Base-by-base conservation (phyloP, 2,888 invertebrate genomes). In the Galeopsomyia nigrocyanea region DNA sequence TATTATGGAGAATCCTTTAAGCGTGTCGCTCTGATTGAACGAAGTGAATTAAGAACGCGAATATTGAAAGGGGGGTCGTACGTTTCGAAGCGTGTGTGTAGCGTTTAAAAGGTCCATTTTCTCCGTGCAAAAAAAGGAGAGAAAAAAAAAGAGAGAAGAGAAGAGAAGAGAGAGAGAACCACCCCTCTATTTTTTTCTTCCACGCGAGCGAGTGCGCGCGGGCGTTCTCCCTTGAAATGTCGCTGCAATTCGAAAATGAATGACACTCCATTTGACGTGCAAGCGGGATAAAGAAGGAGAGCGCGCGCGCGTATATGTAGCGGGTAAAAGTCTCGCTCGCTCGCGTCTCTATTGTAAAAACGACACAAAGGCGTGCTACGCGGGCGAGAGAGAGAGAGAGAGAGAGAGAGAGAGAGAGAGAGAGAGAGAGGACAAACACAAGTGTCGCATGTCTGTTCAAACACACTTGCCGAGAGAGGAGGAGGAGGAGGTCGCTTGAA, bases 391-490 rank as follows among this genome's bases (percentile, higher is more conserved):
- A 39, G 26, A 63, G 72, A 60, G 47, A 57, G 60, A 68, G 60
- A 46, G 50, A 66, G 62, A 67, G 67, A 69, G 63, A 58, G 56
- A 55, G 57, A 57, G 47, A 56, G 67, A 47, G 57, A 56, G 58
- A 70, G 66, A 51, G 46, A 68, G 63, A 56, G 76, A 77, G 78
- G 78, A 79, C 78, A 79, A 81, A 82, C 80, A 81, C 77, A 80
- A 85, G 85, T 84, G 85, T 83, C 84, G 82, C 79, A 81, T 83
- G 83, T 85, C 85, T 85, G 82, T 85, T 85, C 82, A 85, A 84
- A 85, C 81, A 82, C 80, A 82, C 82, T 83, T 81, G 80, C 76
- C 80, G 79, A 26, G 61, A 51, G 31, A 49, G 67, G 65, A 64
- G 53, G 68, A 72, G 58, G 57, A 57, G 65, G 68, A 58, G 58